Evolutionary conservation across 1,140 invertebrate species (phyloP).

Genomic region (Mya arenaria): DNA sequence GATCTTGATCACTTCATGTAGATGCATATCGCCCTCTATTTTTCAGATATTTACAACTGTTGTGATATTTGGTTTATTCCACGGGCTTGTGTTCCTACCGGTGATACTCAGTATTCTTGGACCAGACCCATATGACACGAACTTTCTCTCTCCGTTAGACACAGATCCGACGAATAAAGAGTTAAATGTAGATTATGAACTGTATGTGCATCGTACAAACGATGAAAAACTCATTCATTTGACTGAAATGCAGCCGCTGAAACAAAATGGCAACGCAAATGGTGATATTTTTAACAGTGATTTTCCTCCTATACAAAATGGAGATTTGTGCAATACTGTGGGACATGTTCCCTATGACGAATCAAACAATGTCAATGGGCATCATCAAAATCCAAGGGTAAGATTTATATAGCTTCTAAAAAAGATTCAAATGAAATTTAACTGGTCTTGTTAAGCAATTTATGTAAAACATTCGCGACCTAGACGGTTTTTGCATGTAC

Average conservation of each 20-base stretch:
- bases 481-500: too few relatives aligned
- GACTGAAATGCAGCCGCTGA: background rate
- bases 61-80: slow-evolving; percentile 84
- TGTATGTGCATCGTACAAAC: background rate
- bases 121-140: slow-evolving; percentile 76
- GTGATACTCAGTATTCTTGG: slow-evolving; percentile 84
- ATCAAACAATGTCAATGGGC: background rate
- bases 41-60: slow-evolving; percentile 83
- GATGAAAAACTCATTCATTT: background rate
- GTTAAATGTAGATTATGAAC: background rate
- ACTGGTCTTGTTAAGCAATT: too few relatives aligned
- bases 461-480: too few relatives aligned
- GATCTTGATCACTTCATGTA: too few relatives aligned
- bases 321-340: background rate
- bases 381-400: background rate
- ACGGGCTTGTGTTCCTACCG: slow-evolving; percentile 84
- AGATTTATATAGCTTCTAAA: too few relatives aligned
- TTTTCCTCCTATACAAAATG: background rate
- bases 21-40: background rate
- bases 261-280: background rate
- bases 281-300: background rate
- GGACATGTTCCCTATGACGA: background rate
- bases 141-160: slow-evolving; percentile 13
- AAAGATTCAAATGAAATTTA: too few relatives aligned
- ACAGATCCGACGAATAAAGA: background rate